Percentiles rank a stretch among this genome's conserved stretches.
phyloP scores from a whole-genome alignment of 2,797 vertebrate species.

The Coracias cyanogaster region DNA sequence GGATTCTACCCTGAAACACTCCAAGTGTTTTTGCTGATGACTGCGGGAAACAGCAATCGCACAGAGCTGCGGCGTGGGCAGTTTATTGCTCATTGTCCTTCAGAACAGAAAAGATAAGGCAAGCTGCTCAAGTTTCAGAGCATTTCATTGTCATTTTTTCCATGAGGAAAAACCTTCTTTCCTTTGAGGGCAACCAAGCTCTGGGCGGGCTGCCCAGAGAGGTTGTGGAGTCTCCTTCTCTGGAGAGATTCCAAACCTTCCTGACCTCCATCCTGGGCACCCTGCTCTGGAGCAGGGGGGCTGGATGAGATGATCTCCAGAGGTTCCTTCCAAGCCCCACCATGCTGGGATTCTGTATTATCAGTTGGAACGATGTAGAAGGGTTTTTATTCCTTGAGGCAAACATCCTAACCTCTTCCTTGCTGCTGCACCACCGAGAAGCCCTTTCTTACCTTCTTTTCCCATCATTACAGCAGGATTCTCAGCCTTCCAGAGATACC shows the following conservation, averaged over 20 bases:
- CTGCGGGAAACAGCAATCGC: neutral
- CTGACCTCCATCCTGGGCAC: neutral
- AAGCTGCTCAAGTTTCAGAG: neutral
- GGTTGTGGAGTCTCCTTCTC: too few species aligned
- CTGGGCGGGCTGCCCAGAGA: too few species aligned
- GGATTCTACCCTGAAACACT: neutral
- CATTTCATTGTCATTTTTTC: neutral
- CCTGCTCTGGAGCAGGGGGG: neutral
- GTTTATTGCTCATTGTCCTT: neutral
- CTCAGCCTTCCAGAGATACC: neutral
- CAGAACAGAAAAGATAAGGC: neutral
- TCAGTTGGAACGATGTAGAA: fast-evolving
- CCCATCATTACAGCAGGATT: neutral
- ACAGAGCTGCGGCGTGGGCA: neutral
- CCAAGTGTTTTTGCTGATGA: neutral
- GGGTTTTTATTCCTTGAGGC: neutral
- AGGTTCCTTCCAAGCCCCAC: neutral
- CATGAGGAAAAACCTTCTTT: neutral
- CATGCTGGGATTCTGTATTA: neutral
- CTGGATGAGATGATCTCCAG: neutral
- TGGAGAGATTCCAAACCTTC: too few species aligned
- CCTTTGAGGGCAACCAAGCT: too few species aligned
- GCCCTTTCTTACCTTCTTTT: neutral
- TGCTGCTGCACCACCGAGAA: neutral
- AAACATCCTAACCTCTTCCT: neutral